phyloP scores from a whole-genome alignment of 2,797 vertebrate species.

The Pangasius mekongensis region DNA sequence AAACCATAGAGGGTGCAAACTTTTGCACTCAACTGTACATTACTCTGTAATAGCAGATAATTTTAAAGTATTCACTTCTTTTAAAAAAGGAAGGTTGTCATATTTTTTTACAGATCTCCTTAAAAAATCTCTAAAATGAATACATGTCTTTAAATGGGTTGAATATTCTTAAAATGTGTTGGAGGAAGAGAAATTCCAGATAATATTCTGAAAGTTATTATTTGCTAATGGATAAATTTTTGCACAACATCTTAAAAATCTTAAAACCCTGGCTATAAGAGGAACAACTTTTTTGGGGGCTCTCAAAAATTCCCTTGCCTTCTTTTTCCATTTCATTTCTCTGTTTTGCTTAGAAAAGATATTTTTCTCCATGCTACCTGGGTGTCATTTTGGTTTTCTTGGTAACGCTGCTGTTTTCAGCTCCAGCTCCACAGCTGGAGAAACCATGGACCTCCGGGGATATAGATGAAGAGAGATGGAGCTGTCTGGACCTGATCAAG shows the following conservation, averaged over 20 bases:
- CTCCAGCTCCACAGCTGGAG: not conserved
- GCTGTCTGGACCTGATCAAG: conserved; percentile 39
- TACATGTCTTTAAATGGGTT: not conserved
- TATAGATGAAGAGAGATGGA: not conserved
- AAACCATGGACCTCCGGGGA: conserved; percentile 27
- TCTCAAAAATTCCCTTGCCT: conserved; percentile 63
- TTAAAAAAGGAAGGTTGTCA: not conserved
- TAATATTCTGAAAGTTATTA: not conserved
- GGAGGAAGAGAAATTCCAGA: not conserved
- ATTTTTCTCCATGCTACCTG: conserved; percentile 19
- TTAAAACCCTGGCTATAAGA: conserved; percentile 24
- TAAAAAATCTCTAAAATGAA: not conserved
- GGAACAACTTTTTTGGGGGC: conserved; percentile 39
- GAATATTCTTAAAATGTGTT: not conserved
- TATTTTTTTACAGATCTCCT: not conserved
- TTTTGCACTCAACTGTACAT: not conserved
- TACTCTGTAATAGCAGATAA: not conserved
- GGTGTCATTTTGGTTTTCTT: conserved; percentile 36
- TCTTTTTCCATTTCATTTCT: conserved; percentile 16
- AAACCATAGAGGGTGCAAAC: not conserved
- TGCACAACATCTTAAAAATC: conserved; percentile 44
- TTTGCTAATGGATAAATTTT: not conserved
- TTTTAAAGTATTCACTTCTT: not conserved
- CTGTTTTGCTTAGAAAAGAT: conserved; percentile 11
- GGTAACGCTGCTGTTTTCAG: conserved; percentile 28